Base-by-base conservation (phyloP, 92 coral and sea anemone genomes). In the Umimayanthus chanpuru region DNA sequence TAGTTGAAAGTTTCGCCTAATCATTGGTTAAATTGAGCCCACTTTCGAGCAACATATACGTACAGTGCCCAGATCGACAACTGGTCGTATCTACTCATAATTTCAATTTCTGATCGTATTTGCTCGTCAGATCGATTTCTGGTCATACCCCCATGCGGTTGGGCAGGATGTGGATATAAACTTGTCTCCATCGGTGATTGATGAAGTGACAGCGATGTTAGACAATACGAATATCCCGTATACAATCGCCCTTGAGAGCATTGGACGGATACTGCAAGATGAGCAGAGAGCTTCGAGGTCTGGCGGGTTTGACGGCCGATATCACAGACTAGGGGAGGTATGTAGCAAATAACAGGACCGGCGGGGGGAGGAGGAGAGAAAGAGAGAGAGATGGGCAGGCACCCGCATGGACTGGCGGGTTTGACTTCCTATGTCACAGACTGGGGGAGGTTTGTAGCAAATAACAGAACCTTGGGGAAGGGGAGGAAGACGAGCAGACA, bases 71-170 rank as follows among this genome's bases (percentile, higher is more conserved):
- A 94, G 98, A 88, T 94, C 79, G 98, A 96, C 80, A 93, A 94
- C 58, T 94, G 98, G 98, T 76, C 94, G 23, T 96, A 90, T 53
- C 14, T 61, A 16, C 68, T 61, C 14, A 23, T 61, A 61, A 4
- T 25, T 3, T 61, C 68, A 9, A 61, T 61, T 61, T 64, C 98
- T 97, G 2, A 85, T 86, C 32, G 66, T 49, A 2, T 77, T 94
- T 21, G 66, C 5, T 23, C 41, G 21, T 65, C 71, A 96, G 98
- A 86, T 94, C 76, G 98, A 96, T 86, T 95, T 96, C 75, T 96
- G 98, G 98, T 78, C 95, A 25, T 96, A 92, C 65, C 98, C 98
- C 1, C 77, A 85, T 26, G 74, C 75, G 2, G 80, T 94, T 4
- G 84, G 89, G 6, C 85, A 83, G 12, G 90, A 90, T n/a, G 98